Percentiles rank a stretch among this genome's conserved stretches.
These are phyloP conservation scores for Mythimna loreyi DNA, from an alignment of 2,888 invertebrate genomes.

Conservation along the genomic window DNA sequence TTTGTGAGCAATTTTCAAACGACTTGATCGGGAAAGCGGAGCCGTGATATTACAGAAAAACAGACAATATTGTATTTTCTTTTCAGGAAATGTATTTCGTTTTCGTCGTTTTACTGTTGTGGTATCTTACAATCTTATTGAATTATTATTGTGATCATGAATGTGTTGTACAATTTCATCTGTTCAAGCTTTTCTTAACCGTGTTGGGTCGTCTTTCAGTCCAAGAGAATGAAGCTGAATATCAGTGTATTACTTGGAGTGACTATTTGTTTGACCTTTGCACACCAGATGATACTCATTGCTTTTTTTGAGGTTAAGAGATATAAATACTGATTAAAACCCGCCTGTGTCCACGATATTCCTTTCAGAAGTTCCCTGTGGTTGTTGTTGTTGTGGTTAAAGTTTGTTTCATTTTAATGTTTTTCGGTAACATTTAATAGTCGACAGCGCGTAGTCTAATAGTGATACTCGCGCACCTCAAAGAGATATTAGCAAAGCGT, in stretches of 20 bases:
- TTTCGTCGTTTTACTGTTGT: background rate
- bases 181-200: background rate
- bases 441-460: too few relatives aligned
- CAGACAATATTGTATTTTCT: background rate
- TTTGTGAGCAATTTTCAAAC: background rate
- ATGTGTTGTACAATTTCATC: background rate
- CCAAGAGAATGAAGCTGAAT: too few relatives aligned
- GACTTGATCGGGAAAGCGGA: conserved; percentile 3
- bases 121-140: background rate
- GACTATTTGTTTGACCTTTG: background rate
- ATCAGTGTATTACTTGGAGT: background rate
- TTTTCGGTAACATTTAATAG: too few relatives aligned
- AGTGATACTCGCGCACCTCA: too few relatives aligned
- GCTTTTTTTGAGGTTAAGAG: too few relatives aligned
- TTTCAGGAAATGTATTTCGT: background rate
- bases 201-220: background rate
- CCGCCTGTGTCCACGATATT: too few relatives aligned
- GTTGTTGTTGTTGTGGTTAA: too few relatives aligned
- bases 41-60: background rate
- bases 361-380: too few relatives aligned
- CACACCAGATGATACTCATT: too few relatives aligned
- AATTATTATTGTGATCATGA: background rate
- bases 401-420: too few relatives aligned
- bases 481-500: too few relatives aligned
- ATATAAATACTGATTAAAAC: too few relatives aligned